Conservation (phyloP, 2,797 vertebrate species). For the Eleutherodactylus coqui region DNA sequence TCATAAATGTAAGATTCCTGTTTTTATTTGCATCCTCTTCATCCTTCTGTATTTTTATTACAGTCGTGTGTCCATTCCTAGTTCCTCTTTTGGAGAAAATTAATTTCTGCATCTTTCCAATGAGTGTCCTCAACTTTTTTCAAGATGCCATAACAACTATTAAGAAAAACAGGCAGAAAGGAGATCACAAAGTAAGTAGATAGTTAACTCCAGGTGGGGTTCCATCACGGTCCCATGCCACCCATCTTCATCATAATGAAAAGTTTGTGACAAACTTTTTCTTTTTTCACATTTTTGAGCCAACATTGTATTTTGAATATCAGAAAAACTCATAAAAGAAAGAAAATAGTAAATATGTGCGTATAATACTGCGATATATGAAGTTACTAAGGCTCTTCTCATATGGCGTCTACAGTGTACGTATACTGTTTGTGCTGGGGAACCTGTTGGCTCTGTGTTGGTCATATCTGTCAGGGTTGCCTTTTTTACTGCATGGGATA, state of each 20-base stretch:
- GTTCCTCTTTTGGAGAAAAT: constrained; percentile 75
- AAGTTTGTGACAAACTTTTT: neutral
- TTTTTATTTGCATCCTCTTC: neutral
- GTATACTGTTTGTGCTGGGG: no score
- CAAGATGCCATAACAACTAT: constrained; percentile 72
- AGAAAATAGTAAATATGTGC: neutral
- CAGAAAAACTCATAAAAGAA: neutral
- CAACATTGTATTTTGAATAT: neutral
- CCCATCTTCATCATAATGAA: neutral
- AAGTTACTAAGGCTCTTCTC: neutral
- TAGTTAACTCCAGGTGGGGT: neutral
- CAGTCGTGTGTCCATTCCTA: constrained; percentile 77
- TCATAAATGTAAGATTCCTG: no score
- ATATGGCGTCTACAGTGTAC: no score
- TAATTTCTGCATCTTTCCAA: constrained; percentile 73
- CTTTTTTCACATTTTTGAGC: neutral
- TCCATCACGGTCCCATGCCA: neutral
- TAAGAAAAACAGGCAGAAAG: constrained; percentile 68
- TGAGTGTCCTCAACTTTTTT: constrained; percentile 74
- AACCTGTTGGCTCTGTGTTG: no score
- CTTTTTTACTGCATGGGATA: no score
- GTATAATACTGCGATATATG: neutral
- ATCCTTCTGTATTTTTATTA: constrained; percentile 33
- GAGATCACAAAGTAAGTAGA: constrained; percentile 27
- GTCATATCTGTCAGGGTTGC: no score